phyloP scores from a whole-genome alignment of 2,888 invertebrate genomes.

The Mycalesis mineus region DNA sequence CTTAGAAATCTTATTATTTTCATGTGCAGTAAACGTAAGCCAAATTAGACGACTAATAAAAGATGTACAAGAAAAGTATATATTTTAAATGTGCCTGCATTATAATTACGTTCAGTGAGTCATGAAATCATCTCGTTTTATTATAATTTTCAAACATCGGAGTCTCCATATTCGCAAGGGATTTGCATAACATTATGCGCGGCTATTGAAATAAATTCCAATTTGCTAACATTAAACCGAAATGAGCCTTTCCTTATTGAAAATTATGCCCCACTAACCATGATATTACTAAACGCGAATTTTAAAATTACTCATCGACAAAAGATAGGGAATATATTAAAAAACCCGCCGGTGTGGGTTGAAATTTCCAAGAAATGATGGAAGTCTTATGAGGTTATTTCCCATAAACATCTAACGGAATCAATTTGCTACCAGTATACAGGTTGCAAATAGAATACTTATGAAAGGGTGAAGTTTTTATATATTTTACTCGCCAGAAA shows the following conservation, averaged over 20 bases:
- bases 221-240: not conserved
- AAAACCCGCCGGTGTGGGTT: not conserved
- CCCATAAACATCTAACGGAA: conserved; percentile 10
- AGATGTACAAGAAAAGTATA: not conserved
- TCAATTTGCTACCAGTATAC: conserved; percentile 8
- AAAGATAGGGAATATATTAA: not conserved
- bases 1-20: no score
- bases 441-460: not conserved
- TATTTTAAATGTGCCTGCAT: not conserved
- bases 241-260: not conserved
- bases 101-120: conserved; percentile 12
- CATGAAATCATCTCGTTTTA: conserved; percentile 3
- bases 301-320: conserved; percentile 5
- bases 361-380: conserved; percentile 9
- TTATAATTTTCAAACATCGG: not conserved
- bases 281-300: not conserved
- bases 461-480: not conserved
- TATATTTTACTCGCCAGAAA: not conserved
- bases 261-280: not conserved
- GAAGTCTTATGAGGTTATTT: conserved; percentile 5
- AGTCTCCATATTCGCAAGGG: not conserved
- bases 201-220: conserved; percentile 4
- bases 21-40: conserved; percentile 2
- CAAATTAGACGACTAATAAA: conserved; percentile 11
- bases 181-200: not conserved